A percentile compares a stretch with the other conserved stretches of the same genome.
phyloP scores from a whole-genome alignment of 2,113 vertebrate genomes.

The Myrmecophaga tridactyla region DNA sequence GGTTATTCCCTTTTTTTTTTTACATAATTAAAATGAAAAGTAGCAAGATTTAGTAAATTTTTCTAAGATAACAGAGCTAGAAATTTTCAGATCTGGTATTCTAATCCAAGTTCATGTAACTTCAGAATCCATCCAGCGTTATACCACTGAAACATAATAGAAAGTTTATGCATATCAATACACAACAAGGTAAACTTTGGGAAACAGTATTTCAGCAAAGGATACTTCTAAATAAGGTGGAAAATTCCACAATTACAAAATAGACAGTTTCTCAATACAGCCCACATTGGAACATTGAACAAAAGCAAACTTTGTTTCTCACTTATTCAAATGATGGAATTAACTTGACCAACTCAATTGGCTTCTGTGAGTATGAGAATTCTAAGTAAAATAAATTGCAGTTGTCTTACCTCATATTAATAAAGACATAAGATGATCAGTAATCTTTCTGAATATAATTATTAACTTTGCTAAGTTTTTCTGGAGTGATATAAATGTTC shows the following conservation, averaged over 20 bases:
- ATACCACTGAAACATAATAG: neutral
- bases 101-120: neutral
- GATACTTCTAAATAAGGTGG: neutral
- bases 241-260: neutral
- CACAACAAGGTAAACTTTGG: neutral
- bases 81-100: neutral
- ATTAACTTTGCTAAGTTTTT: neutral
- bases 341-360: neutral
- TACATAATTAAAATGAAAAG: neutral
- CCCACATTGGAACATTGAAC: neutral
- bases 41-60: neutral
- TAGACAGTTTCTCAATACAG: neutral
- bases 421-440: neutral
- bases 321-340: neutral
- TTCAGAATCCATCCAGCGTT: neutral
- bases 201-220: neutral
- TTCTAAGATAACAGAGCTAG: neutral
- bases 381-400: neutral
- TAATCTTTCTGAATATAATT: neutral
- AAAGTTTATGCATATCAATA: neutral
- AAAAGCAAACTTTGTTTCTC: neutral
- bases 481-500: no score
- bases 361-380: neutral
- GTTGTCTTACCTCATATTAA: neutral
- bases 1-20: neutral